Conservation (phyloP, 2,113 vertebrate genomes). For the Psephotus haematonotus region DNA sequence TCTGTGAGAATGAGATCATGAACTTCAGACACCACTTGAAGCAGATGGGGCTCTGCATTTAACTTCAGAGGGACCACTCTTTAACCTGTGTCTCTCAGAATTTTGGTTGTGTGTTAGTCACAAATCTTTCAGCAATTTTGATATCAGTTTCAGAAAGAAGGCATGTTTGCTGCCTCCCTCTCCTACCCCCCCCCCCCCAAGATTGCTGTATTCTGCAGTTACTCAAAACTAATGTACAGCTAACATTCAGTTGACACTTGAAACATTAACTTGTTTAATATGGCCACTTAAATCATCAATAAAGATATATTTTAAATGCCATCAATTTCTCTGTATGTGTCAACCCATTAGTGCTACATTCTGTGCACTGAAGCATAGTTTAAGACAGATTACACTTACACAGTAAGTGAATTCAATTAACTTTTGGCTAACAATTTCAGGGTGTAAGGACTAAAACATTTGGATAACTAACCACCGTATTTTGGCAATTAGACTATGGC, state of each 20-base stretch:
- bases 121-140: not conserved
- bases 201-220: not conserved
- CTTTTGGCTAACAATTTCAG: not conserved
- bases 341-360: not conserved
- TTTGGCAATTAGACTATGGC: not conserved
- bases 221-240: not conserved
- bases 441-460: not conserved
- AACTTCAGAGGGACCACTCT: not conserved
- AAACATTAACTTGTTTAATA: not conserved
- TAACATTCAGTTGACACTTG: not conserved
- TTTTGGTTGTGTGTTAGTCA: not conserved
- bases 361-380: not conserved
- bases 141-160: not conserved
- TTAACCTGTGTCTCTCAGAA: not conserved
- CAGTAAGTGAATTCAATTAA: not conserved
- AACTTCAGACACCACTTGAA: not conserved
- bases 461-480: no score
- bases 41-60: not conserved
- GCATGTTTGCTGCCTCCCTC: not conserved
- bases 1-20: not conserved
- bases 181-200: not conserved
- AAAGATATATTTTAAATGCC: not conserved
- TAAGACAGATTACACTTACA: not conserved
- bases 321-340: not conserved
- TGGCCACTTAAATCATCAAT: not conserved